Evolutionary conservation across 2,113 vertebrate species (phyloP).

Genomic region (Hemicordylus capensis): DNA sequence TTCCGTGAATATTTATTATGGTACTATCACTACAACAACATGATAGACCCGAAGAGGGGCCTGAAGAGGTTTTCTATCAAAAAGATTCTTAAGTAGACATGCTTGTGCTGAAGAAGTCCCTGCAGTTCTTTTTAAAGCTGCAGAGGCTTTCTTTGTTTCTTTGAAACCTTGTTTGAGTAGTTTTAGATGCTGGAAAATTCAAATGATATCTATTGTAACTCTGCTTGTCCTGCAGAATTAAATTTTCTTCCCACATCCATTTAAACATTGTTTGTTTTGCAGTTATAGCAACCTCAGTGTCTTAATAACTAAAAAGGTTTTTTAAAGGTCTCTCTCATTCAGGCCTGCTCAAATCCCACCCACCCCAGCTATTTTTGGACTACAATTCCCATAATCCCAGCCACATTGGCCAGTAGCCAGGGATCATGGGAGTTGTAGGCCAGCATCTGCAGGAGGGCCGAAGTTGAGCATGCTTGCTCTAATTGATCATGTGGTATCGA

Average conservation of each 20-base stretch:
- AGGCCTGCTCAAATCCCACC: too few relatives aligned
- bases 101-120: background rate
- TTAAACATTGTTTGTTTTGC: slow-evolving; percentile 16
- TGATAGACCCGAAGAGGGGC: background rate
- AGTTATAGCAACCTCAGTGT: background rate
- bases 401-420: too few relatives aligned
- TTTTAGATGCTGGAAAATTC: background rate
- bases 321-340: too few relatives aligned
- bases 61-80: background rate
- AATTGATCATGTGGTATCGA: rapidly evolving
- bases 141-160: background rate
- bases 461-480: too few relatives aligned
- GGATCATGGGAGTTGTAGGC: too few relatives aligned
- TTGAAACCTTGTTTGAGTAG: background rate
- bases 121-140: background rate
- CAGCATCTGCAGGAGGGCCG: too few relatives aligned
- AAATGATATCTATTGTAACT: background rate
- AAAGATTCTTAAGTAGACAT: background rate
- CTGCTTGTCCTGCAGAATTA: background rate
- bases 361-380: too few relatives aligned
- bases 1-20: background rate
- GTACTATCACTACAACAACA: background rate
- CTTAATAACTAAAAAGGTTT: background rate
- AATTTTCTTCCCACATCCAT: background rate
- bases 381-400: too few relatives aligned